These are phyloP conservation scores for Pogonocherus hispidulus DNA, from an alignment of 2,888 invertebrate species.

Conservation along the genomic window DNA sequence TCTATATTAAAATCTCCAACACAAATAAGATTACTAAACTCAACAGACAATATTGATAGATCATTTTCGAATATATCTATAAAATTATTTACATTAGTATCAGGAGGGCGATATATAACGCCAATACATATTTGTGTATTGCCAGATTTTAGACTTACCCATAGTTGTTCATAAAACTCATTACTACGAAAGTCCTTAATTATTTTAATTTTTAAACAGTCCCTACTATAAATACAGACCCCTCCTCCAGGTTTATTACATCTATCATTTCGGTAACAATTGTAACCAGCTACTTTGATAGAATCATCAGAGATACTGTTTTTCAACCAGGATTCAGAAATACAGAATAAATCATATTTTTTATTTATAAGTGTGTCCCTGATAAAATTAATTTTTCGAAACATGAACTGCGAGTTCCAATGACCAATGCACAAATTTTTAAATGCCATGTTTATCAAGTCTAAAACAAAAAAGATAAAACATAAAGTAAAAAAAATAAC, in stretches of 20 bases:
- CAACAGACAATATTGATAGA: slow-evolving; percentile 3
- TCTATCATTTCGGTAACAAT: not conserved
- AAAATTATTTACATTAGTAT: slow-evolving; percentile 2
- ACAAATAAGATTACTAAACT: slow-evolving; percentile 3
- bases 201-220: not conserved
- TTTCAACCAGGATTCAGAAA: not conserved
- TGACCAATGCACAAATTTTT: not conserved
- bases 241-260: not conserved
- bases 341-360: not conserved
- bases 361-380: not conserved
- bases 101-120: not conserved
- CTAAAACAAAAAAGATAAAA: not conserved
- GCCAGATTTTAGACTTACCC: not conserved
- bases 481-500: too few relatives aligned
- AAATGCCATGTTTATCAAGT: not conserved
- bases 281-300: not conserved
- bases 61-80: slow-evolving; percentile 7
- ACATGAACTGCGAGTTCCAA: not conserved
- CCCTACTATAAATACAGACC: not conserved
- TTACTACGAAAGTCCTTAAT: not conserved
- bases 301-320: not conserved
- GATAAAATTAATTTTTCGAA: not conserved
- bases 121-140: not conserved
- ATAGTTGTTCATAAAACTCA: slow-evolving; percentile 1
- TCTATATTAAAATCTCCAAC: too few relatives aligned